Conservation (phyloP, 2,797 vertebrate genomes). For the Trachurus trachurus region DNA sequence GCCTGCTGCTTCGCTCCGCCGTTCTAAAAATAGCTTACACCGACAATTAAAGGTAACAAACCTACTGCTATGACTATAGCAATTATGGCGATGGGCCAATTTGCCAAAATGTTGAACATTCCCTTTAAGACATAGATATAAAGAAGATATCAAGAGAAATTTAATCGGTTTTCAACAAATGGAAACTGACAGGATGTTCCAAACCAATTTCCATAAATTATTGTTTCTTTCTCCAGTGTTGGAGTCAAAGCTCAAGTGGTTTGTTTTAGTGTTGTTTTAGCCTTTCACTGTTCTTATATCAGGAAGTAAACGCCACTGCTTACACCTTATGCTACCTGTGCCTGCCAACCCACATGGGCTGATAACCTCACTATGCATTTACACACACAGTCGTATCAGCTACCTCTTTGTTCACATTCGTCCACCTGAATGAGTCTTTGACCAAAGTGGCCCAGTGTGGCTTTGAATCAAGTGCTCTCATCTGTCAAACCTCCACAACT, state of each 20-base stretch:
- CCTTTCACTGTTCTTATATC: not conserved
- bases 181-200: not conserved
- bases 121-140: not conserved
- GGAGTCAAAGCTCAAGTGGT: conserved; percentile 2
- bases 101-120: no score
- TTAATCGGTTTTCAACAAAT: not conserved
- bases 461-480: not conserved
- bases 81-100: no score
- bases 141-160: not conserved
- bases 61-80: no score
- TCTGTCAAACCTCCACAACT: not conserved
- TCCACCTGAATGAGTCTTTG: not conserved
- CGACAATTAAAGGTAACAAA: no score
- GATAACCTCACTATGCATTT: not conserved
- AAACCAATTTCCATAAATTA: not conserved
- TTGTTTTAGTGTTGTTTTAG: not conserved
- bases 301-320: not conserved
- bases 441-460: not conserved
- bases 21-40: no score
- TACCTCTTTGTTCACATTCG: not conserved
- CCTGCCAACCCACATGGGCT: not conserved
- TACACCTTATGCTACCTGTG: not conserved
- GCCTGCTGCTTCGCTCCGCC: no score
- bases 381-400: not conserved
- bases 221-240: not conserved